Conservation (phyloP, 1,140 invertebrate genomes). For the Calephelis virginiensis region DNA sequence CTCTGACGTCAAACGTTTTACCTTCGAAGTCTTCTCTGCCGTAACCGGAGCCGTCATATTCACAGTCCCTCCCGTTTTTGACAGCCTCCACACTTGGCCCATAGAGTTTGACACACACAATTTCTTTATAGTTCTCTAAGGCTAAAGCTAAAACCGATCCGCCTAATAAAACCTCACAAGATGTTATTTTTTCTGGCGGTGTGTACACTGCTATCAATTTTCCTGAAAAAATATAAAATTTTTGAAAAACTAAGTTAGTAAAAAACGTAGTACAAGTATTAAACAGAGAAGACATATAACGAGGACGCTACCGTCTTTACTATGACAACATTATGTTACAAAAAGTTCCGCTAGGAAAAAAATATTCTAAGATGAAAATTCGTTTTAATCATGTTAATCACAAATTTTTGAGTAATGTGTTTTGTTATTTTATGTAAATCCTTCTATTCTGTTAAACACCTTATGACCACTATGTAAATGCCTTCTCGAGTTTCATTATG, state of each 20-base stretch:
- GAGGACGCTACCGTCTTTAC: no score
- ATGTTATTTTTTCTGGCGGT: slow-evolving; percentile 84
- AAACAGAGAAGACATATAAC: no score
- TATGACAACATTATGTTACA: no score
- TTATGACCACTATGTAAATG: no score
- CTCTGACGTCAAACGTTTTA: slow-evolving; percentile 75
- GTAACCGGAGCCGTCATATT: slow-evolving; percentile 64
- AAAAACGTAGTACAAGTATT: neutral
- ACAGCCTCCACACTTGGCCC: slow-evolving; percentile 70
- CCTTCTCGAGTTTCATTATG: no score
- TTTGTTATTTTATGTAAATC: no score
- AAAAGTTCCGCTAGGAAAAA: no score
- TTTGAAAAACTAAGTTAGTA: neutral
- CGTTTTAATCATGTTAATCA: no score
- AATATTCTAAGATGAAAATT: no score
- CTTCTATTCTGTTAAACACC: no score
- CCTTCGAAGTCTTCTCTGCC: slow-evolving; percentile 73
- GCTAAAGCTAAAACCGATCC: slow-evolving; percentile 86
- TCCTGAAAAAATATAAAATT: slow-evolving; percentile 72
- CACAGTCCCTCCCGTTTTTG: slow-evolving; percentile 46
- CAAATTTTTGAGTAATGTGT: no score
- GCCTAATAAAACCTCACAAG: slow-evolving; percentile 86
- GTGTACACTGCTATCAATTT: slow-evolving; percentile 88
- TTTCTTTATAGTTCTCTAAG: slow-evolving; percentile 79
- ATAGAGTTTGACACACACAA: slow-evolving; percentile 82